Percentiles rank a stretch among this genome's conserved stretches.
Conservation (phyloP, 2,797 vertebrate genomes). For the Sparidentex hasta region DNA sequence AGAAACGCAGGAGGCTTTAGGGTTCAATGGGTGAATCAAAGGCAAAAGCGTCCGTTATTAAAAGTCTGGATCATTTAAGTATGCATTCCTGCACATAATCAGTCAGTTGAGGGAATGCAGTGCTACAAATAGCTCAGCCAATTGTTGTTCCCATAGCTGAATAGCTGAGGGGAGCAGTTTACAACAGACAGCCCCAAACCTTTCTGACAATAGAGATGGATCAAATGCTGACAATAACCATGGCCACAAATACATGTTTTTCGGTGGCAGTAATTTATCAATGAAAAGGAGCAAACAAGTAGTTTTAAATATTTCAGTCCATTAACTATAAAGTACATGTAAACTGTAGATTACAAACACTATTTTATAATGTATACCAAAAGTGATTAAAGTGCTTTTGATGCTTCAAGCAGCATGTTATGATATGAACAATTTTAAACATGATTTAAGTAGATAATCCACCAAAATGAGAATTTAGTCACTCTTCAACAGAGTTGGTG, state of each 20-base stretch:
- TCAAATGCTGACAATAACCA: constrained; percentile 51
- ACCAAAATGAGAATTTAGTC: background rate
- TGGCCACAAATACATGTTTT: constrained; percentile 41
- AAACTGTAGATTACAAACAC: background rate
- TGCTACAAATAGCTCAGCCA: constrained; percentile 71
- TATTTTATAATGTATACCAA: background rate
- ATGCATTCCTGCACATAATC: constrained; percentile 76
- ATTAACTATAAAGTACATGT: background rate
- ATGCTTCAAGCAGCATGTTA: background rate
- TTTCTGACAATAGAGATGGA: constrained; percentile 61
- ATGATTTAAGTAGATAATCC: background rate
- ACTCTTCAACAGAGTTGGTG: constrained; percentile 1
- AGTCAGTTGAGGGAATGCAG: constrained; percentile 66
- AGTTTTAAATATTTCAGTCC: background rate
- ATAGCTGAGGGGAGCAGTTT: constrained; percentile 78
- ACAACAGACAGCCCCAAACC: constrained; percentile 56
- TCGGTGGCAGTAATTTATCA: constrained; percentile 10
- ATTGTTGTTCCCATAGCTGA: constrained; percentile 74
- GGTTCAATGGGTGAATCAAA: constrained; percentile 40
- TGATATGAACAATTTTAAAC: background rate
- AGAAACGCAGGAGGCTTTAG: constrained; percentile 13
- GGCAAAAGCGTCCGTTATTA: constrained; percentile 46
- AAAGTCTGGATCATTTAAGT: constrained; percentile 62
- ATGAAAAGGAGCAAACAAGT: background rate
- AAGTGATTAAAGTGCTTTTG: background rate